Conservation (phyloP, 1,140 invertebrate genomes). For the Drosophila watanabei region DNA sequence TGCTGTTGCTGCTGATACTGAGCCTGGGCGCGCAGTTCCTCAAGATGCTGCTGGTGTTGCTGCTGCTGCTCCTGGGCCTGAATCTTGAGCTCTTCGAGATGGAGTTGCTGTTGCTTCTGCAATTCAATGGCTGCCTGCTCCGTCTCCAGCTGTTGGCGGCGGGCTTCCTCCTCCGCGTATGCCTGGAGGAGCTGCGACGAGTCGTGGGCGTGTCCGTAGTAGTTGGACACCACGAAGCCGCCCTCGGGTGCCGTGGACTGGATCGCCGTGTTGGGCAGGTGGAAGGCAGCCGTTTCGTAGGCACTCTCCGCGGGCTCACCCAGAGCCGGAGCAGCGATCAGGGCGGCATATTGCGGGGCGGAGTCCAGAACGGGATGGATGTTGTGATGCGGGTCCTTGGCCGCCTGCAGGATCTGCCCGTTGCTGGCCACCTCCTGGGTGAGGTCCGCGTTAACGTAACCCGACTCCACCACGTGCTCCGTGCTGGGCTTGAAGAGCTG, state of each 20-base stretch:
- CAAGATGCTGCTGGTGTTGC: constrained; percentile 51
- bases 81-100: constrained; percentile 53
- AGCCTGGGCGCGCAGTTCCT: constrained; percentile 57
- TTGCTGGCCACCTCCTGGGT: constrained; percentile 84
- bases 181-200: constrained; percentile 73
- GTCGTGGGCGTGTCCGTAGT: constrained; percentile 70
- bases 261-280: constrained; percentile 61
- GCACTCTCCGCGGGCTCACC: constrained; percentile 46
- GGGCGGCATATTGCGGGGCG: constrained; percentile 75
- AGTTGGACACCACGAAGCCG: constrained; percentile 82
- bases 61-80: constrained; percentile 64
- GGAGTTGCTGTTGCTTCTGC: constrained; percentile 63
- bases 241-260: constrained; percentile 57
- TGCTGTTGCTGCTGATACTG: constrained; percentile 62
- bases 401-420: constrained; percentile 81
- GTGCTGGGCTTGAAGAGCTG: constrained; percentile 79
- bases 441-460: constrained; percentile 75
- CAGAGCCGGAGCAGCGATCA: constrained; percentile 75
- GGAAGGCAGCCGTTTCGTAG: constrained; percentile 70
- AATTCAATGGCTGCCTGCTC: constrained; percentile 71
- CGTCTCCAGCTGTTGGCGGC: constrained; percentile 67
- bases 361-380: constrained; percentile 74
- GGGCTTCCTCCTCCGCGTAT: constrained; percentile 75
- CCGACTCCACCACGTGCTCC: constrained; percentile 66
- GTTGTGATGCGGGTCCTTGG: constrained; percentile 79